Conservation (phyloP, 1,140 invertebrate genomes). For the Drosophila bocqueti region DNA sequence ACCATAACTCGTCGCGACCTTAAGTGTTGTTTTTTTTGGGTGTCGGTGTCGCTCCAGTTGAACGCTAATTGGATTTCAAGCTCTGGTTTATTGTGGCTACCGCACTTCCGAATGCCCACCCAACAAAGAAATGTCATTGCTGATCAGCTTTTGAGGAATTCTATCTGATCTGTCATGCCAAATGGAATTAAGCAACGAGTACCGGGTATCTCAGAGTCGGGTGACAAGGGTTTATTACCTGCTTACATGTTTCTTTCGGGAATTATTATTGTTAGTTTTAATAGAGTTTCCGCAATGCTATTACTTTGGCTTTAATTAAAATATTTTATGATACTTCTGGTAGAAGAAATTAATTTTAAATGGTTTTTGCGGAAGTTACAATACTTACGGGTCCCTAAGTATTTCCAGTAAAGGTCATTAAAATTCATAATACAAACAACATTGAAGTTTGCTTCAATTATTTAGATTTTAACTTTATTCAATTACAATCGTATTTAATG, state of each 20-base stretch:
- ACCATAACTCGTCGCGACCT: constrained; percentile 49
- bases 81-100: constrained; percentile 44
- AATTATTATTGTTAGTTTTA: too few species aligned
- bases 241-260: not conserved
- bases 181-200: not conserved
- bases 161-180: constrained; percentile 11
- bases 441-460: not conserved
- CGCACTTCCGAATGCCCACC: constrained; percentile 63
- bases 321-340: not conserved
- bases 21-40: constrained; percentile 34
- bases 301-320: not conserved
- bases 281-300: not conserved
- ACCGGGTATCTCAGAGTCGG: not conserved
- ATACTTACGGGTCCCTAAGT: not conserved
- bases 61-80: constrained; percentile 72
- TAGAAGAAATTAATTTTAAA: not conserved
- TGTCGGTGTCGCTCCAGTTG: constrained; percentile 54
- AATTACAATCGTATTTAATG: not conserved
- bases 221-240: constrained; percentile 7
- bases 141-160: constrained; percentile 9
- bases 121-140: constrained; percentile 31
- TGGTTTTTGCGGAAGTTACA: not conserved
- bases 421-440: not conserved
- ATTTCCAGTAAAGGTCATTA: too few species aligned
- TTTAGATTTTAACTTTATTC: not conserved